Base-by-base conservation (phyloP, 2,113 vertebrate genomes). In the Festucalex cinctus region DNA sequence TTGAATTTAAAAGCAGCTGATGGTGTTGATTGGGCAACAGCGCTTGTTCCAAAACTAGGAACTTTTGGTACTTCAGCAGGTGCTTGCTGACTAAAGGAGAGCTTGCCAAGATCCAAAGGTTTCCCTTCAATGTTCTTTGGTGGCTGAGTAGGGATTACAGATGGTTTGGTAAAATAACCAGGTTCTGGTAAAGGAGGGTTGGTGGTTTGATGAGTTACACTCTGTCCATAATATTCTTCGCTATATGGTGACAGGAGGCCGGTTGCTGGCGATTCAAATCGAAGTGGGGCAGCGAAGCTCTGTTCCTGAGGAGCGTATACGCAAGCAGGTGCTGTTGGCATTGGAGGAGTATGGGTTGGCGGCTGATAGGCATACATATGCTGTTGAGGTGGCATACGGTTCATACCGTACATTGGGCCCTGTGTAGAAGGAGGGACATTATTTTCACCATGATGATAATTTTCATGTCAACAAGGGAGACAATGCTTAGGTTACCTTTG, bases 81-180 rank as follows among this genome's bases (percentile, higher is more conserved):
- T 68, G 86, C 74, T 0, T 93, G 90, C 24, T 94, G 94, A 65
- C 88, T 91, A 73, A 95, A 95, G 67, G 86, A 91, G 68, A 93
- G 83, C 83, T 95, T 96, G 6, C 92, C 89, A 88, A 95, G 92
- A 64, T 96, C 95, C 48, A 91, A 48, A 35, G 85, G 76, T 72
- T 96, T 97, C 26, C 92, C 85, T 41, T 95, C 95, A 35, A 82
- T 70, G 70, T 84, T 86, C 80, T 95, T 95, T 76, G 89, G 81
- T 68, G 91, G 83, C 61, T 93, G 90, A 26, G 92, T 80, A 0
- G 85, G 82, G 32, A 83, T 87, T 0, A 90, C 71, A 19, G 94
- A 83, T 41, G 94, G 94, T 73, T 98, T 96, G 44, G 96, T 98
- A 80, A 99, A 98, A 83, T 98, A 99, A 4, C 97, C 97, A 54